phyloP scores from a whole-genome alignment of 2,888 invertebrate species.

The Trisateles emortualis region DNA sequence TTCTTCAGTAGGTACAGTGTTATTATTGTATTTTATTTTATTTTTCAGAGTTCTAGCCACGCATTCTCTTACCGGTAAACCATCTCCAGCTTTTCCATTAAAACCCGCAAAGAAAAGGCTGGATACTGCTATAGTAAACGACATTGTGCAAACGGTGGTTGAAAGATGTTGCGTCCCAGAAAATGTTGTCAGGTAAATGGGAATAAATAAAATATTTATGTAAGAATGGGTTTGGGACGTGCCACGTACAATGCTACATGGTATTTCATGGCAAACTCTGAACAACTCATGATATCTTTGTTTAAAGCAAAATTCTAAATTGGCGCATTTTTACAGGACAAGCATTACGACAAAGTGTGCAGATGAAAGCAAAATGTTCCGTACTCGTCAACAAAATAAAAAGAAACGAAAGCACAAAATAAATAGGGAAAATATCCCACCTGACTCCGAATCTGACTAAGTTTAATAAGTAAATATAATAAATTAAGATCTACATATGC shows the following conservation, averaged over 20 bases:
- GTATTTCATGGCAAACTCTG: too few species aligned
- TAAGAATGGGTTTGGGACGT: too few species aligned
- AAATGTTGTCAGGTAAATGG: constrained; percentile 65
- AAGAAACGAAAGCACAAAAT: constrained; percentile 45
- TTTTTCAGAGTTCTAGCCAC: constrained; percentile 79
- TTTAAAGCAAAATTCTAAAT: too few species aligned
- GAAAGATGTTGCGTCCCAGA: constrained; percentile 65
- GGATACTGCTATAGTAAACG: constrained; percentile 77
- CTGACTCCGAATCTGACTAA: constrained; percentile 40
- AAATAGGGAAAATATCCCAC: constrained; percentile 55
- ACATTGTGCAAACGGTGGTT: constrained; percentile 83
- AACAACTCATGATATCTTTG: too few species aligned
- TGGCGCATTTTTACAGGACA: constrained; percentile 67
- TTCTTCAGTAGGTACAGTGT: background rate
- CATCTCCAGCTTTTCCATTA: constrained; percentile 81
- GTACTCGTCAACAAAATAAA: constrained; percentile 59
- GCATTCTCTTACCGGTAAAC: constrained; percentile 86
- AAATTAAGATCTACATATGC: background rate
- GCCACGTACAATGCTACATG: too few species aligned
- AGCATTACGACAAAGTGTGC: constrained; percentile 89
- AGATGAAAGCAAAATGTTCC: constrained; percentile 88
- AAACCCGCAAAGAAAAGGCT: constrained; percentile 74
- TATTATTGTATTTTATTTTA: background rate
- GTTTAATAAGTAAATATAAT: background rate
- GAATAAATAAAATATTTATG: too few species aligned